Conservation (phyloP, 2,113 vertebrate species). For the Alligator mississippiensis region DNA sequence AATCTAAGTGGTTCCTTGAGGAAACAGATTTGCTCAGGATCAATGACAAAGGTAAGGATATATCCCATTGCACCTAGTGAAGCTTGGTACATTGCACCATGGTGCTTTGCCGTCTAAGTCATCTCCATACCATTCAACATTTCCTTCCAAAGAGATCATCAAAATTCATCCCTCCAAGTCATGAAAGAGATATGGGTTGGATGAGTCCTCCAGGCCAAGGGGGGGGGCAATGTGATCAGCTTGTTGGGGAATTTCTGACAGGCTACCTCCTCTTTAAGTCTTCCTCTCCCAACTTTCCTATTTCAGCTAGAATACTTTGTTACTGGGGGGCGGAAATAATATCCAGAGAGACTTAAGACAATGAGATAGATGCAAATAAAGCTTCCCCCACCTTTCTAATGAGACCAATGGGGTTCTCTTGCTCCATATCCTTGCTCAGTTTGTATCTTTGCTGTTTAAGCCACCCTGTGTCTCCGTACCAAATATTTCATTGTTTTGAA, state of each 20-base stretch:
- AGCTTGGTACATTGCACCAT: neutral
- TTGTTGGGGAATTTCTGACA: accelerated
- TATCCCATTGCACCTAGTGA: neutral
- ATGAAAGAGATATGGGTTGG: neutral
- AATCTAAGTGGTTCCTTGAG: neutral
- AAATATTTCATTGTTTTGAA: neutral
- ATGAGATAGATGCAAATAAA: neutral
- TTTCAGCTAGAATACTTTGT: neutral
- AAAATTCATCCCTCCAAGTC: neutral
- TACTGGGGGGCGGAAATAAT: neutral
- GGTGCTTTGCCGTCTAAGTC: neutral
- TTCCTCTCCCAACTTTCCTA: neutral
- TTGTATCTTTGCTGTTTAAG: neutral
- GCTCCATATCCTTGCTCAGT: accelerated
- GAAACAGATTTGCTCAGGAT: neutral
- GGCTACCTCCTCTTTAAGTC: neutral
- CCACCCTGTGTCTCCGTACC: neutral
- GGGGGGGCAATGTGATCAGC: neutral
- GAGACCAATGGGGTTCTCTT: neutral
- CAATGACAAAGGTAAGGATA: neutral
- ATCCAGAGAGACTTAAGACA: neutral
- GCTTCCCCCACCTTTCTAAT: neutral
- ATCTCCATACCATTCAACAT: neutral
- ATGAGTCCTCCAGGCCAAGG: neutral
- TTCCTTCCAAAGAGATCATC: accelerated